A percentile compares a stretch with the other conserved stretches of the same genome.
These are phyloP conservation scores for Perognathus longimembris DNA, from an alignment of 2,113 vertebrate genomes.

Conservation along the genomic window DNA sequence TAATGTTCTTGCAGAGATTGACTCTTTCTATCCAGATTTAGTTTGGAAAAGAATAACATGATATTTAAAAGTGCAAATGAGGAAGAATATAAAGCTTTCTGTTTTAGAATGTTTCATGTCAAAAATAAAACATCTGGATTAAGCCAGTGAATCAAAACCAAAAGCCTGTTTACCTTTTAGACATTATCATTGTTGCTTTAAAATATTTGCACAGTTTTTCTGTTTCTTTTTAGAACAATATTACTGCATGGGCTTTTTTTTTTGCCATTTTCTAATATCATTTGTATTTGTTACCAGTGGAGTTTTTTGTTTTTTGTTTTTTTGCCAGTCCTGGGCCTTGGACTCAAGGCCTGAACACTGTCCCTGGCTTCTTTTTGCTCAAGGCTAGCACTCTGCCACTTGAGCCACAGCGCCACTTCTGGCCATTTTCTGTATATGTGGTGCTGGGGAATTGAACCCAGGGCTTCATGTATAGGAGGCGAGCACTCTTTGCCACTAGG, in stretches of 20 bases:
- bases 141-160: slow-evolving; percentile 30
- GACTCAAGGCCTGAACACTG: too few species aligned
- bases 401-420: too few species aligned
- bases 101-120: not conserved
- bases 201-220: not conserved
- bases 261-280: slow-evolving; percentile 70
- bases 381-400: too few species aligned
- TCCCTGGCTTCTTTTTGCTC: too few species aligned
- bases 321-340: too few species aligned
- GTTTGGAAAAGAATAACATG: not conserved
- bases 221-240: slow-evolving; percentile 52
- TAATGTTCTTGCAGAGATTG: slow-evolving; percentile 51
- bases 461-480: too few species aligned
- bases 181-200: slow-evolving; percentile 47
- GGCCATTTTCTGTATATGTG: too few species aligned
- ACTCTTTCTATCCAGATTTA: slow-evolving; percentile 70
- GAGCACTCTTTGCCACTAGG: too few species aligned
- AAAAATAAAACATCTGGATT: slow-evolving; percentile 49
- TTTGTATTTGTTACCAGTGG: slow-evolving; percentile 41
- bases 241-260: slow-evolving; percentile 47
- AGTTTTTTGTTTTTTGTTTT: too few species aligned
- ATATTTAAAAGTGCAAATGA: slow-evolving; percentile 47
- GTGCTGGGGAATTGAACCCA: too few species aligned
- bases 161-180: slow-evolving; percentile 40
- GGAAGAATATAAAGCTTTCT: slow-evolving; percentile 22